A percentile compares a stretch with the other conserved stretches of the same genome.
These are phyloP conservation scores for Ardeotis arabs DNA, from an alignment of 2,113 vertebrate genomes.

Conservation along the genomic window DNA sequence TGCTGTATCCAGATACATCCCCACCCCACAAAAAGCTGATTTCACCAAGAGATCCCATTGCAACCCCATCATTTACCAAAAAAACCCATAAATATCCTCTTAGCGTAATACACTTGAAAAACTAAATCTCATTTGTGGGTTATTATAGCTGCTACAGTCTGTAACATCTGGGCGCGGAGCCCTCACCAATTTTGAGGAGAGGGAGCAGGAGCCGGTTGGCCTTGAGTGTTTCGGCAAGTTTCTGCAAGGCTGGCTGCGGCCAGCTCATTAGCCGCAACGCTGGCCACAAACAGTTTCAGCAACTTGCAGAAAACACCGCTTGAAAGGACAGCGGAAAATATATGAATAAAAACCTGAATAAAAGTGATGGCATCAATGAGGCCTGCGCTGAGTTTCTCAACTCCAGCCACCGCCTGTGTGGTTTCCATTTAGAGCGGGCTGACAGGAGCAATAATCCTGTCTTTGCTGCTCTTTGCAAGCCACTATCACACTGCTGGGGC, in stretches of 20 bases:
- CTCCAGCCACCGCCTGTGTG: not conserved
- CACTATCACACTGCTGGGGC: not conserved
- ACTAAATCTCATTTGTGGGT: slow-evolving; percentile 37
- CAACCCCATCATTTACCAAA: not conserved
- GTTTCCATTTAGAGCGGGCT: not conserved
- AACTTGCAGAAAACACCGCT: not conserved
- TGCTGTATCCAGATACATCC: not conserved
- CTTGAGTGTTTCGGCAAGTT: not conserved
- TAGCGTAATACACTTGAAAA: slow-evolving; percentile 29
- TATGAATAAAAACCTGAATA: not conserved
- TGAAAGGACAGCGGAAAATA: slow-evolving; percentile 16
- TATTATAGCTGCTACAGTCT: not conserved
- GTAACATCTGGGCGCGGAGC: not conserved
- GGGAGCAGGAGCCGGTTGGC: not conserved
- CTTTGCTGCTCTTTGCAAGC: not conserved
- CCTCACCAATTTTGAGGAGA: not conserved
- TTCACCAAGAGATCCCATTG: slow-evolving; percentile 31
- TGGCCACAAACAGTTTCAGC: not conserved
- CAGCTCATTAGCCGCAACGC: not conserved
- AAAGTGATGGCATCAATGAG: not conserved
- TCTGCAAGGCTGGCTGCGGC: not conserved
- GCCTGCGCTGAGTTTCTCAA: not conserved
- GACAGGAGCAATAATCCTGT: not conserved
- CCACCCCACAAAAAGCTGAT: not conserved
- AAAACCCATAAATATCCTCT: not conserved